phyloP scores from a whole-genome alignment of 2,797 vertebrate genomes.

The Periparus ater region DNA sequence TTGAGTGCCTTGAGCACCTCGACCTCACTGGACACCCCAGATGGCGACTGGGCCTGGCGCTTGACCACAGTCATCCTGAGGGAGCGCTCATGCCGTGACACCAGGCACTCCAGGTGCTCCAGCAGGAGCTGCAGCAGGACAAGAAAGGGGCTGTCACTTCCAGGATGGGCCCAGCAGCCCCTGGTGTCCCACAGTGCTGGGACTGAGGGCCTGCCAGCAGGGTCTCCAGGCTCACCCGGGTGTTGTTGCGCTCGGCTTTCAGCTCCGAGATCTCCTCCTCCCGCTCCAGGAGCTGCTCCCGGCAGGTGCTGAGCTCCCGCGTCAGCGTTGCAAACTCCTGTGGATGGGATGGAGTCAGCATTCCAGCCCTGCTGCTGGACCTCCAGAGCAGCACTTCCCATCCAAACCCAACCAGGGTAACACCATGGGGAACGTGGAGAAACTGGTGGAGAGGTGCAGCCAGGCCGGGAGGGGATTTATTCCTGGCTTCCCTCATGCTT shows the following conservation, averaged over 20 bases:
- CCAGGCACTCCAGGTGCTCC: constrained; percentile 97
- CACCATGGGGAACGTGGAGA: accelerated
- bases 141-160: neutral
- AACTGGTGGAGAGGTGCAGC: neutral
- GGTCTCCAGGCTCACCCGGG: constrained; percentile 80
- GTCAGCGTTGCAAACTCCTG: constrained; percentile 96
- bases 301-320: constrained; percentile 92
- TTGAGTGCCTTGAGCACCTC: constrained; percentile 97
- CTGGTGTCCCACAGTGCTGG: accelerated
- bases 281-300: constrained; percentile 93
- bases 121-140: constrained; percentile 83
- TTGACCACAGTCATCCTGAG: constrained; percentile 98
- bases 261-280: constrained; percentile 98
- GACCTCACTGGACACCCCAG: constrained; percentile 95
- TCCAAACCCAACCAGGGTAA: neutral
- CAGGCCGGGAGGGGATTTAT: neutral
- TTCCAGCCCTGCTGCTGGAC: neutral
- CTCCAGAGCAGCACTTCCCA: neutral
- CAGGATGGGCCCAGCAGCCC: neutral
- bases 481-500: neutral
- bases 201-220: neutral
- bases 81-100: constrained; percentile 93
- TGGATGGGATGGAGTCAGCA: neutral
- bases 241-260: constrained; percentile 98
- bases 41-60: constrained; percentile 91